Conservation (phyloP, 2,888 invertebrate species). For the Trilocha varians region DNA sequence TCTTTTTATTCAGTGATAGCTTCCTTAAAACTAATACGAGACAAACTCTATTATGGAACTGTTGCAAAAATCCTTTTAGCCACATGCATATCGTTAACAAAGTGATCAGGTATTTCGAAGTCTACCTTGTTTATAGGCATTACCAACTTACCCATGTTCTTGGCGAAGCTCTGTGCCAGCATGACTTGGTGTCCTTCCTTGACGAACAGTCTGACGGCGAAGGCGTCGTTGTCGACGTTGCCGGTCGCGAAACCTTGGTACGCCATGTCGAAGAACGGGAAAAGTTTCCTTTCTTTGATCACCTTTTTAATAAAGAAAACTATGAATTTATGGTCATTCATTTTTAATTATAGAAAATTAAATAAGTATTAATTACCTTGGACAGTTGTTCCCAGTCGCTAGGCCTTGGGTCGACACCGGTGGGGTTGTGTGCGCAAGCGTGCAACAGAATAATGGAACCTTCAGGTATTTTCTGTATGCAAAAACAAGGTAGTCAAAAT, state of each 20-base stretch:
- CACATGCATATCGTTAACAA: too few species aligned
- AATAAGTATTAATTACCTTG: slow-evolving; percentile 52
- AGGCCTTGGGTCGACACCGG: slow-evolving; percentile 91
- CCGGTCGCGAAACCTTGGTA: slow-evolving; percentile 98
- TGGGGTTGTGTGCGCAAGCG: slow-evolving; percentile 99
- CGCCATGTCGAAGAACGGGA: slow-evolving; percentile 98
- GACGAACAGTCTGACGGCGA: slow-evolving; percentile 89
- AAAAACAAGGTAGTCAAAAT: too few species aligned
- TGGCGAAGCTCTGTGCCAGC: slow-evolving; percentile 95
- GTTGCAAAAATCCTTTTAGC: too few species aligned
- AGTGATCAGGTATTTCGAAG: too few species aligned
- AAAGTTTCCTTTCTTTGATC: slow-evolving; percentile 85
- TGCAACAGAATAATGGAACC: slow-evolving; percentile 92
- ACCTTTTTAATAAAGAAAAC: slow-evolving; percentile 55
- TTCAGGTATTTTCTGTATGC: slow-evolving; percentile 91
- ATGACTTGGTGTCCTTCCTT: slow-evolving; percentile 90
- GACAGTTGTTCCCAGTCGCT: slow-evolving; percentile 95
- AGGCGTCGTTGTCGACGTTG: slow-evolving; percentile 88
- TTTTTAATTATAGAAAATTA: too few species aligned
- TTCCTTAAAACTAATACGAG: too few species aligned
- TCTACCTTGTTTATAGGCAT: neutral
- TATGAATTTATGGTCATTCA: too few species aligned
- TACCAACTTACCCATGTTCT: slow-evolving; percentile 87
- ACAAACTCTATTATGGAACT: too few species aligned
- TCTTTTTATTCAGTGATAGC: too few species aligned